A percentile compares a stretch with the other conserved stretches of the same genome.
These are phyloP conservation scores for Apodemus agrarius DNA, from an alignment of 2,797 vertebrate genomes.

Conservation along the genomic window DNA sequence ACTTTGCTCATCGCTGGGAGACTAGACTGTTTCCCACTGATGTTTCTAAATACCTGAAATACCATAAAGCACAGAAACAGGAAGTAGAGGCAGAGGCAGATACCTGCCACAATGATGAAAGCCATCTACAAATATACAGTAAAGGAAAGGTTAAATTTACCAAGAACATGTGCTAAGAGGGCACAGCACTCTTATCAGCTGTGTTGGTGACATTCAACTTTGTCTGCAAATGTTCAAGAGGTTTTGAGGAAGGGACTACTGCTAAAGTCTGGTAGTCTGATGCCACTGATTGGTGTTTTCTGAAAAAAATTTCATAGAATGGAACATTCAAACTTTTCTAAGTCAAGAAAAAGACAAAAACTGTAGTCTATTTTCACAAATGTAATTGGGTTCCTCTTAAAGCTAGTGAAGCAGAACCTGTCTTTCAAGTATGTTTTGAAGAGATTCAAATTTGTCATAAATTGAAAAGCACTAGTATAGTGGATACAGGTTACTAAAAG, in stretches of 20 bases:
- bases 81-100: slow-evolving; percentile 98
- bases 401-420: neutral
- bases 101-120: slow-evolving; percentile 98
- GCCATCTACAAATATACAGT: slow-evolving; percentile 93
- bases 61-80: slow-evolving; percentile 99
- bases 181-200: neutral
- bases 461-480: slow-evolving; percentile 6
- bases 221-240: neutral
- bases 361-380: neutral
- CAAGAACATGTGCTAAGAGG: neutral
- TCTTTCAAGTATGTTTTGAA: neutral
- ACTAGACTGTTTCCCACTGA: slow-evolving; percentile 95
- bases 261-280: slow-evolving; percentile 1
- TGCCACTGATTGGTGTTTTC: neutral
- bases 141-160: slow-evolving; percentile 81
- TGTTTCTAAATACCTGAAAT: slow-evolving; percentile 98
- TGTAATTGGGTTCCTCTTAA: neutral
- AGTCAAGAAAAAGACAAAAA: neutral
- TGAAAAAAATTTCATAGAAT: neutral
- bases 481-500: neutral
- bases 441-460: neutral
- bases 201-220: neutral
- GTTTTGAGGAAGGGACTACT: neutral
- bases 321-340: neutral
- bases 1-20: slow-evolving; percentile 97